Base-by-base conservation (phyloP, 2,888 invertebrate genomes). In the Lottia gigantea region DNA sequence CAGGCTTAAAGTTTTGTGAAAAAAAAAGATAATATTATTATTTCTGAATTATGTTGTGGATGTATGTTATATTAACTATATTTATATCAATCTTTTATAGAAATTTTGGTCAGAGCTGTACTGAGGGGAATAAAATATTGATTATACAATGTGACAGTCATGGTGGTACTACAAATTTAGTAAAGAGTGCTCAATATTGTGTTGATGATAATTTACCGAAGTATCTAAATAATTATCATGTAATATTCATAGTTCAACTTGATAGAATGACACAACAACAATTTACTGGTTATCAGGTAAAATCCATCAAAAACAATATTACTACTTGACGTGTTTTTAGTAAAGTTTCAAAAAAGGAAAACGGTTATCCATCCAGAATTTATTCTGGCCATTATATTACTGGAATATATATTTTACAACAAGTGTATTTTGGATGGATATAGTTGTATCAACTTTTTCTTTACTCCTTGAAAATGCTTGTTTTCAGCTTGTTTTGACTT, bases 131-230 rank as follows among this genome's bases (percentile, higher is more conserved):
- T 25, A 76, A 74, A 26, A 72, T 86, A 64, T 71, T 86, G 70
- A 69, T 86, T 40, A 76, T 86, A 40, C 86, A 86, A 75, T 85
- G 86, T 79, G 85, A 85, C 68, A 79, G 82, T 64, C 86, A 85
- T 2, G 82, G 86, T 70, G 70, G 78, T n/a, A 80, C 84, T 71
- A 77, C 74, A 26, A 81, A 80, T 62, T 80, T 86, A 61, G 77
- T 85, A 62, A 85, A 85, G 40, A 83, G 85, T 76, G 85, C 86
- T 40, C 74, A 85, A 19, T 83, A 84, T 75, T 82, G 81, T 74
- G 79, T 86, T 14, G 74, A 77, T 75, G 82, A 85, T 68, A 82
- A 82, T 67, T 70, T 73, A 16, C 76, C 82, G 23, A 74, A 76
- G 47, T 63, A 73, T 23, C 62, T 23, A n/a, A 71, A 67, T 2